Conservation (phyloP, 2,113 vertebrate genomes). For the Festucalex cinctus region DNA sequence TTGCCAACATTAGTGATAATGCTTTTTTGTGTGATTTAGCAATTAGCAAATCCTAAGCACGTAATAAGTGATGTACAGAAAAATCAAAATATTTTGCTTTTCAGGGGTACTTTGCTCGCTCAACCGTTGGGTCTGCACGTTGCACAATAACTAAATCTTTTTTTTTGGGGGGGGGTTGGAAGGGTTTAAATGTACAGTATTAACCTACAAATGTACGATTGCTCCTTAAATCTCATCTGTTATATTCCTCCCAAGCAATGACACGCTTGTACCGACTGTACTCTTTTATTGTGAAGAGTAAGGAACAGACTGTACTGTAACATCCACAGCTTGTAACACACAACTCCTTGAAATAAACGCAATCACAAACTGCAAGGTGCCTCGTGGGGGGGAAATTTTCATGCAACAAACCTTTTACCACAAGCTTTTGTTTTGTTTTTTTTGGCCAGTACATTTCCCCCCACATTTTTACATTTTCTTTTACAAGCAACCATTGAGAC, state of each 20-base stretch:
- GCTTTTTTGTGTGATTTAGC: neutral
- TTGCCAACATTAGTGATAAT: neutral
- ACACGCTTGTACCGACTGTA: conserved; percentile 34
- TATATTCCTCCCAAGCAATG: conserved; percentile 3
- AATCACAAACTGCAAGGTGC: conserved; percentile 31
- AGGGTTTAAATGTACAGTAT: neutral
- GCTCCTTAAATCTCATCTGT: neutral
- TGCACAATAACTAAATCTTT: neutral
- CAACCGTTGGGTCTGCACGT: neutral
- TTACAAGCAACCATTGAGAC: conserved; percentile 11
- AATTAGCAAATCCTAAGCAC: neutral
- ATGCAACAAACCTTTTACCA: conserved; percentile 28
- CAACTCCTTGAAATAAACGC: conserved; percentile 41
- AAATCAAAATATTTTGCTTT: conserved; percentile 25
- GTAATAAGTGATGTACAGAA: conserved; percentile 6
- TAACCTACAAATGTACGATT: neutral
- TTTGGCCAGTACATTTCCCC: neutral
- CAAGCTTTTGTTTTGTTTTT: conserved; percentile 10
- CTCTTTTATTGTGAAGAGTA: conserved; percentile 44
- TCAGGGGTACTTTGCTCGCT: conserved; percentile 19
- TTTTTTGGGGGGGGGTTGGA: neutral
- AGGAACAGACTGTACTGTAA: conserved; percentile 44
- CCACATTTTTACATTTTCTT: conserved; percentile 3
- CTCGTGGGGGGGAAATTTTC: conserved; percentile 9
- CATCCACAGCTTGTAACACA: conserved; percentile 43